phyloP scores from a whole-genome alignment of 2,888 invertebrate species.

The Agapetus fuscipes region DNA sequence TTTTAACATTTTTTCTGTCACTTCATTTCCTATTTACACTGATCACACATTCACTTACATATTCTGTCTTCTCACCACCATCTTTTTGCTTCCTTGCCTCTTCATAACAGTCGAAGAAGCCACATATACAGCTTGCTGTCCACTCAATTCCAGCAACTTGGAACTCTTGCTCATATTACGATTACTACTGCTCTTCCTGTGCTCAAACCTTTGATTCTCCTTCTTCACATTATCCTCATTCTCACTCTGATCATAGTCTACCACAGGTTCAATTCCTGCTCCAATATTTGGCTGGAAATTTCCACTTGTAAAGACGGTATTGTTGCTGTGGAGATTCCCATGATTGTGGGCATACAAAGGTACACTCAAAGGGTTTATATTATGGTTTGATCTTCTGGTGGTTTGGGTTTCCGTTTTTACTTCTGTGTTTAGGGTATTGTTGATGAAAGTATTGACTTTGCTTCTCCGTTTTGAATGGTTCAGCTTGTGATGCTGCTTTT shows the following conservation, averaged over 20 bases:
- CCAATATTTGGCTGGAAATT: too few relatives aligned
- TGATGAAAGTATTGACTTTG: conserved; percentile 5
- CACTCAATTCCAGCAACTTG: conserved; percentile 36
- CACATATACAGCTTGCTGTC: conserved; percentile 37
- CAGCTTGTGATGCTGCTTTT: conserved; percentile 9
- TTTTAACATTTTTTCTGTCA: too few relatives aligned
- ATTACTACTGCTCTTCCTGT: conserved; percentile 8
- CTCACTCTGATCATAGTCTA: conserved; percentile 44
- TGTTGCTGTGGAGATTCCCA: conserved; percentile 3
- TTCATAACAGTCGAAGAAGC: conserved; percentile 40
- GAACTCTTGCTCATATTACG: conserved; percentile 12
- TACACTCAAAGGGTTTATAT: conserved; percentile 4
- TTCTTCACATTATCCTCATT: conserved; percentile 31
- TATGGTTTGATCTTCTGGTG: conserved; percentile 8
- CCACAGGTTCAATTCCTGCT: conserved; percentile 33
- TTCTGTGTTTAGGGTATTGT: not conserved
- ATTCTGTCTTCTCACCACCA: too few relatives aligned
- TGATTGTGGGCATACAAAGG: conserved; percentile 9
- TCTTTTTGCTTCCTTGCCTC: conserved; percentile 37
- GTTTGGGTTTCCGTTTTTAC: conserved; percentile 12
- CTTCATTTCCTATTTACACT: too few relatives aligned
- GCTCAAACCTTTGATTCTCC: conserved; percentile 3
- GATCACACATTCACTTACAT: too few relatives aligned
- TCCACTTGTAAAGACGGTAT: too few relatives aligned
- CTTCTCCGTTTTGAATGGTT: conserved; percentile 8